phyloP scores from a whole-genome alignment of 2,113 vertebrate species.

The Prinia subflava region DNA sequence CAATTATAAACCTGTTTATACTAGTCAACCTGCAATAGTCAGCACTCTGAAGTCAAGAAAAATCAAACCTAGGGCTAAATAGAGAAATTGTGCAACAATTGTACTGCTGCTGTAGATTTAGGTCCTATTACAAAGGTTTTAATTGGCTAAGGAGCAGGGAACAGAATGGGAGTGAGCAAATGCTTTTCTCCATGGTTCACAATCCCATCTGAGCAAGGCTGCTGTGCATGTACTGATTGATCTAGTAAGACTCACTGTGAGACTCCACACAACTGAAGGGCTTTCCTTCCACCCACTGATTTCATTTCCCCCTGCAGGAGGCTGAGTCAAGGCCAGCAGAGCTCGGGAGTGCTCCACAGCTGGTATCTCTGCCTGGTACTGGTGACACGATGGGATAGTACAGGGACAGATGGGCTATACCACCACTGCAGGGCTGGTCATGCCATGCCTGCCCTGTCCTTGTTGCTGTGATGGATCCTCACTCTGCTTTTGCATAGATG shows the following conservation, averaged over 20 bases:
- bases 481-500: not conserved
- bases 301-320: not conserved
- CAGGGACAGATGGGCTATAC: not conserved
- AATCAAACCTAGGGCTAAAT: not conserved
- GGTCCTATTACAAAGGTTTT: not conserved
- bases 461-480: not conserved
- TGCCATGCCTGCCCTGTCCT: not conserved
- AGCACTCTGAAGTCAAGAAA: not conserved
- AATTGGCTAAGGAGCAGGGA: not conserved
- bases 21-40: not conserved
- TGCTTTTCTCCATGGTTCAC: not conserved
- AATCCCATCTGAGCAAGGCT: not conserved
- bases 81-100: not conserved
- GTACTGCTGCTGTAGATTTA: not conserved
- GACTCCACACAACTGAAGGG: not conserved
- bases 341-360: not conserved
- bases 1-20: not conserved
- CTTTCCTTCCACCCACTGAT: not conserved
- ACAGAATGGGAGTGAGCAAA: not conserved
- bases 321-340: not conserved
- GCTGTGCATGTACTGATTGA: fast-evolving
- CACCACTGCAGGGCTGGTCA: not conserved
- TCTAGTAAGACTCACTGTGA: not conserved
- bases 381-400: not conserved
- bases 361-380: not conserved